Percentiles rank a stretch among this genome's conserved stretches.
These are phyloP conservation scores for Sinohyriopsis cumingii DNA, from an alignment of 2,888 invertebrate genomes.

Conservation along the genomic window DNA sequence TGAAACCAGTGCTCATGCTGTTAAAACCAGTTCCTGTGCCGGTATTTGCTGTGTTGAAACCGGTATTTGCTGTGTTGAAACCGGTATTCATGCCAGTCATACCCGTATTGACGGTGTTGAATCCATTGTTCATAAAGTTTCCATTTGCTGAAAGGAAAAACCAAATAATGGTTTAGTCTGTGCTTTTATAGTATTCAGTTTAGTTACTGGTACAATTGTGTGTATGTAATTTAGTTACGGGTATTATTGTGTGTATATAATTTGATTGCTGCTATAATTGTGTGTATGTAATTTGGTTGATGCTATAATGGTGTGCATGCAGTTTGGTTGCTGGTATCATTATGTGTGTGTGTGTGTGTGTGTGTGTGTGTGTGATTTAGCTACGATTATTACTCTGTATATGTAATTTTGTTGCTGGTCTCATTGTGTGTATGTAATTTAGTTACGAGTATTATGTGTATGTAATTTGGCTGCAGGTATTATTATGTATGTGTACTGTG, in stretches of 20 bases:
- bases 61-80: conserved; percentile 1
- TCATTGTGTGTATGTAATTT: neutral
- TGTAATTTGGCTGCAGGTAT: too few species aligned
- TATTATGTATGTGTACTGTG: too few species aligned
- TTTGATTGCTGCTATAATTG: too few species aligned
- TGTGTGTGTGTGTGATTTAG: too few species aligned
- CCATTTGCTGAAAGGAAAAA: neutral
- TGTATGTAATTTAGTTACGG: neutral
- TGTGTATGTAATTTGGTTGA: too few species aligned
- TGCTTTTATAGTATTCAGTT: neutral
- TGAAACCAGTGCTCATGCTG: neutral
- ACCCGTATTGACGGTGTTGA: conserved; percentile 9
- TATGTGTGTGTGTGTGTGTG: too few species aligned
- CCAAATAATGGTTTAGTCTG: conserved; percentile 2
- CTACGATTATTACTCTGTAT: too few species aligned
- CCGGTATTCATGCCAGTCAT: conserved; percentile 6
- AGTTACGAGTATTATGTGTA: neutral
- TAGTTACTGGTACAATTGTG: too few species aligned
- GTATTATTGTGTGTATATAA: conserved; percentile 1
- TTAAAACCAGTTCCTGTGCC: neutral
- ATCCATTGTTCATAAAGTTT: conserved; percentile 6
- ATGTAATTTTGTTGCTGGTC: too few species aligned
- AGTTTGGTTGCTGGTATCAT: too few species aligned
- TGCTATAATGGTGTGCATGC: too few species aligned
- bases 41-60: conserved; percentile 9